Evolutionary conservation across 2,113 vertebrate genomes (phyloP).

Genomic region (Alligator sinensis): DNA sequence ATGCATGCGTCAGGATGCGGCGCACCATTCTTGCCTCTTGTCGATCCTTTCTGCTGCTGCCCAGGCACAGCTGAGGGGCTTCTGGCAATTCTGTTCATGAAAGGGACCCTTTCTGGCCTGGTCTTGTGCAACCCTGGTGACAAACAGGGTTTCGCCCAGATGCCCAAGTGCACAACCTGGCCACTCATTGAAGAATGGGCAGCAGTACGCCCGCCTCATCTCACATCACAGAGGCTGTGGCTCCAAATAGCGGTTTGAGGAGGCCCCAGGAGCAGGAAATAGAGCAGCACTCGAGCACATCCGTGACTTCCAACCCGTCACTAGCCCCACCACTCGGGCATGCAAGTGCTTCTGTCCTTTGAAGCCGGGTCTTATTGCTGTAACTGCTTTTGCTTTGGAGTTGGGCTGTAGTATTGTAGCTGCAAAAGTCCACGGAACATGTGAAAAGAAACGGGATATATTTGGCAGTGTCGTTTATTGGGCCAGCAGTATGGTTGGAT

Average conservation of each 20-base stretch:
- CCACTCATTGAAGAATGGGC: neutral
- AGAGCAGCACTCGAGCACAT: no score
- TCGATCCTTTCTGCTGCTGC: neutral
- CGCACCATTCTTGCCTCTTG: fast-evolving
- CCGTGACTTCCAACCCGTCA: no score
- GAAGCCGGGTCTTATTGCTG: no score
- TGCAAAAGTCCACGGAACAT: no score
- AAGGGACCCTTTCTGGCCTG: neutral
- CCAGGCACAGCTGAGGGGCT: neutral
- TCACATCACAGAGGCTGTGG: fast-evolving
- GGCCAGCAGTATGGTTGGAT: no score
- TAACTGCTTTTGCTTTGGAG: no score
- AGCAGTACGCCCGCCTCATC: neutral
- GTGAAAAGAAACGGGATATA: no score
- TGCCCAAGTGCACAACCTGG: no score
- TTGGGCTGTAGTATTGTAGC: no score
- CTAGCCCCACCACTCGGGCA: no score
- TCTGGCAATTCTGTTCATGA: fast-evolving
- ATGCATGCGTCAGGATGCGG: neutral
- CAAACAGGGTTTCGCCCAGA: neutral
- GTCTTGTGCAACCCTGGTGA: neutral
- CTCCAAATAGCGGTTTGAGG: neutral
- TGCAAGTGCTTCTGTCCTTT: no score
- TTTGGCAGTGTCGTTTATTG: no score
- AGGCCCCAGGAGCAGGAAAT: neutral